phyloP scores from a whole-genome alignment of 1,140 invertebrate genomes.

The Bombus confusus region DNA sequence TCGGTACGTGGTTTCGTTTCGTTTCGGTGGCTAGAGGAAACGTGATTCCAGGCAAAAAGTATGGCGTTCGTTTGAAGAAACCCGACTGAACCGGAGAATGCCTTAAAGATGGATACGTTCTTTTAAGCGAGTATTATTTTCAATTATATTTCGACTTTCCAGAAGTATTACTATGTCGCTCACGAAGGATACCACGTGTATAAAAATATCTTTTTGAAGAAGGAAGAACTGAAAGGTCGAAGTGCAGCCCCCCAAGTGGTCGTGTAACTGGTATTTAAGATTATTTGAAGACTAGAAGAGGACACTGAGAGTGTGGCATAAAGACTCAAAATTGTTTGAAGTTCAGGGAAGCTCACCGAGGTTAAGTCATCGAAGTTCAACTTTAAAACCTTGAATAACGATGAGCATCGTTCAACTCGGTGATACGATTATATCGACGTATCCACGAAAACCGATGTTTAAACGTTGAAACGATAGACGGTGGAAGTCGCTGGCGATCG shows the following conservation, averaged over 20 bases:
- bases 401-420: background rate
- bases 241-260: background rate
- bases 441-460: conserved; percentile 21
- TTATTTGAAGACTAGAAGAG: background rate
- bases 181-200: too few relatives aligned
- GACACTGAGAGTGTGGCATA: rapidly evolving
- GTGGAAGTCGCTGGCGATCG: background rate
- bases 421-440: conserved; percentile 12
- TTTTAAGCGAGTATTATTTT: background rate
- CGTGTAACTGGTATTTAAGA: background rate
- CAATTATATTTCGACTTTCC: background rate
- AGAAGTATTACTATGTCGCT: too few relatives aligned
- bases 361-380: background rate
- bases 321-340: background rate
- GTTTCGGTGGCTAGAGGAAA: conserved; percentile 6
- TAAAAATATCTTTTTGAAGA: too few relatives aligned
- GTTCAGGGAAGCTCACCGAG: background rate
- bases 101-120: background rate
- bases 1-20: conserved; percentile 1
- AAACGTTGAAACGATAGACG: conserved; percentile 32
- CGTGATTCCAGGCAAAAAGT: background rate
- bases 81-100: background rate
- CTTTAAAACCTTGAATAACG: background rate
- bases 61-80: background rate
- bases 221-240: background rate